These are phyloP conservation scores for Anguilla pacifica DNA, from an alignment of 2,797 vertebrate genomes.

Conservation along the genomic window DNA sequence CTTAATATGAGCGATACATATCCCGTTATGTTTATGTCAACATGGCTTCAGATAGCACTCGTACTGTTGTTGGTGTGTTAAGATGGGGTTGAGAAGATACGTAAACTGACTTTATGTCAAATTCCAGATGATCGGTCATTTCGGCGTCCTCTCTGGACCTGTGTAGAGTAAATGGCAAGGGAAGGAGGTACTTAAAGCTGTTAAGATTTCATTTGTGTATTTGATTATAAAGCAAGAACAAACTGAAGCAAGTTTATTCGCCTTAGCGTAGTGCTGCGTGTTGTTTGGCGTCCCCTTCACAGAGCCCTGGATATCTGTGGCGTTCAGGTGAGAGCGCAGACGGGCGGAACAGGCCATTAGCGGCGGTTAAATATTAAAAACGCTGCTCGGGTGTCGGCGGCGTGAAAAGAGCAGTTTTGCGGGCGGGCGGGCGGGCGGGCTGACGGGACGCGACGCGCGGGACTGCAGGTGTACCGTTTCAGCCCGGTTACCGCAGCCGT, in stretches of 20 bases:
- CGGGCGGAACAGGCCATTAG: conserved; percentile 49
- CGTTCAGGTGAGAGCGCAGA: conserved; percentile 34
- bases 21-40: too few species aligned
- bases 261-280: not conserved
- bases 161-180: not conserved
- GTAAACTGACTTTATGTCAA: not conserved
- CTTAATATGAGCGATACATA: too few species aligned
- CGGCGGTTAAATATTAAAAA: conserved; percentile 59
- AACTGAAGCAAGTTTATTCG: not conserved
- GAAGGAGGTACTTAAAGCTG: not conserved
- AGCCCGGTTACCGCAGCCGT: conserved; percentile 53
- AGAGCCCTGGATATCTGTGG: not conserved
- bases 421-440: conserved; percentile 31
- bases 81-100: too few species aligned
- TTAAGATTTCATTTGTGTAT: not conserved
- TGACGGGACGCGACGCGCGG: not conserved
- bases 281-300: not conserved
- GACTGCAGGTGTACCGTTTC: conserved; percentile 56
- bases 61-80: not conserved
- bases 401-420: conserved; percentile 45
- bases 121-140: not conserved
- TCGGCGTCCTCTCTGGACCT: not conserved
- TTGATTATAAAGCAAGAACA: not conserved
- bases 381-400: conserved; percentile 38
- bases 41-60: too few species aligned